Conservation (phyloP, 2,113 vertebrate genomes). For the Muscicapa adusta region DNA sequence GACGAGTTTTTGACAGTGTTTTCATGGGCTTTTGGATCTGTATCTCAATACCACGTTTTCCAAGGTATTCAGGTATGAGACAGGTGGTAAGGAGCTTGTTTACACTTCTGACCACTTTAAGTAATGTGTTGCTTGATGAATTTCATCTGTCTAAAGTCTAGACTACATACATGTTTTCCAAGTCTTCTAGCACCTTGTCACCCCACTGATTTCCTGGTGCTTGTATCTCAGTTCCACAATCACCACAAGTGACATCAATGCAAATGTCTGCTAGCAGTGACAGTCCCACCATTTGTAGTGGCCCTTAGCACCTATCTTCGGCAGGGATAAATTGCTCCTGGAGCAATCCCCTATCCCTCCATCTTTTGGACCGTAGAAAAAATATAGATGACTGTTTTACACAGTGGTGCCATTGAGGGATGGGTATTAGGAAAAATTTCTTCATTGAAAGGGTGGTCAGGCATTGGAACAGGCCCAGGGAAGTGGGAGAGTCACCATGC, state of each 20-base stretch:
- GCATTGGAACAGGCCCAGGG: background rate
- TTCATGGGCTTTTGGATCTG: background rate
- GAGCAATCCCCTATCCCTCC: fast-evolving
- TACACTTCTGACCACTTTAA: background rate
- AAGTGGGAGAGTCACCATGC: background rate
- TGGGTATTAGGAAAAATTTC: background rate
- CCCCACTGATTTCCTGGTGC: background rate
- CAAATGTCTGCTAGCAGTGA: background rate
- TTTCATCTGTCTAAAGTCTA: background rate
- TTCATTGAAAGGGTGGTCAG: background rate
- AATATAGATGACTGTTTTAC: background rate
- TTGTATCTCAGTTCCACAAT: background rate
- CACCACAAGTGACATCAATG: background rate
- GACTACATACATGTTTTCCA: fast-evolving
- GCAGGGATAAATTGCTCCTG: background rate
- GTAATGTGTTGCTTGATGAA: background rate
- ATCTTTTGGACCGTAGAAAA: background rate
- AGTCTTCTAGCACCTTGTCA: background rate
- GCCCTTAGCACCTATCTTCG: background rate
- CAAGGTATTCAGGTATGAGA: background rate
- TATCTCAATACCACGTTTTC: background rate
- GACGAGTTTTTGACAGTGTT: background rate
- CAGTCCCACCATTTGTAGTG: background rate
- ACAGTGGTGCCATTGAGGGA: background rate
- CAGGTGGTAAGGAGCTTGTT: background rate